A percentile compares a stretch with the other conserved stretches of the same genome.
Conservation (phyloP, 1,140 invertebrate species). For the Helicoverpa armigera region DNA sequence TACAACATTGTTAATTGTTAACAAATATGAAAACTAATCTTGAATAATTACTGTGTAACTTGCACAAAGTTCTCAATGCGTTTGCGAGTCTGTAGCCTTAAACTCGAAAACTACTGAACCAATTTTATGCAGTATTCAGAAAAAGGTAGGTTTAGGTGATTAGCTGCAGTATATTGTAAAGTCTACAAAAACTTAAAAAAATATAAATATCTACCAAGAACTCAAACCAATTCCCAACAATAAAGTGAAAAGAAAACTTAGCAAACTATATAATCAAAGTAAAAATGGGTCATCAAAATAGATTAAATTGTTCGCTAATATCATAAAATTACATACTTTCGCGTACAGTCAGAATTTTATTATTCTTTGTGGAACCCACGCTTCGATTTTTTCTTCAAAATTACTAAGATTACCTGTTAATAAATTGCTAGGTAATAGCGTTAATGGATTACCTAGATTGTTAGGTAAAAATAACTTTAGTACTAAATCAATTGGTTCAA, state of each 20-base stretch:
- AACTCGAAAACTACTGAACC: too few relatives aligned
- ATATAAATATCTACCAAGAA: not conserved
- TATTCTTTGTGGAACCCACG: not conserved
- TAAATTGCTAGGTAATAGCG: slow-evolving; percentile 11
- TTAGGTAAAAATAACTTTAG: not conserved
- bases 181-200: not conserved
- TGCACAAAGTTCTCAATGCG: too few relatives aligned
- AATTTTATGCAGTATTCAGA: too few relatives aligned
- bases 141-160: too few relatives aligned
- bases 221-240: not conserved
- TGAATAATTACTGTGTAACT: too few relatives aligned
- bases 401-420: slow-evolving; percentile 3
- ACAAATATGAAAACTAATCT: too few relatives aligned
- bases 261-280: slow-evolving; percentile 14
- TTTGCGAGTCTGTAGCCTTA: too few relatives aligned
- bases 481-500: not conserved
- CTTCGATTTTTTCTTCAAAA: not conserved
- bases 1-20: too few relatives aligned
- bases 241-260: not conserved
- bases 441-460: slow-evolving; percentile 15
- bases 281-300: slow-evolving; percentile 16
- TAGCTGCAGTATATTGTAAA: not conserved
- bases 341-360: slow-evolving; percentile 1
- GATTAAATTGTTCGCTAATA: slow-evolving; percentile 29
- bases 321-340: slow-evolving; percentile 8